Evolutionary conservation across 2,797 vertebrate species (phyloP).

Genomic region (Myotis myotis): DNA sequence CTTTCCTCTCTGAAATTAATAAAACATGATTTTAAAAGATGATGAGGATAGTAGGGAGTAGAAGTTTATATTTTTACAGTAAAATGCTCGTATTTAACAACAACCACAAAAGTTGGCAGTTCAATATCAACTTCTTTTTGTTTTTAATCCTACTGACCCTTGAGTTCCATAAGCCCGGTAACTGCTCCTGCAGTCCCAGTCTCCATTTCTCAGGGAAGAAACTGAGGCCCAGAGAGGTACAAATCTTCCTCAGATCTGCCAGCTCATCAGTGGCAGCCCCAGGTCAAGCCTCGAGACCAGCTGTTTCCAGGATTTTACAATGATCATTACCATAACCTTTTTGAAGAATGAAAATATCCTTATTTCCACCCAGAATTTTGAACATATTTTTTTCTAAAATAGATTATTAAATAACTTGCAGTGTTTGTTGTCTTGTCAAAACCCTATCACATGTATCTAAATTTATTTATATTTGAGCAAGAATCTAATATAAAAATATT

Average conservation of each 20-base stretch:
- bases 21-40: background rate
- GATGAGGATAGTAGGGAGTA: background rate
- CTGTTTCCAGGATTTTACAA: background rate
- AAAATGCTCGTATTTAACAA: background rate
- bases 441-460: background rate
- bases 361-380: background rate
- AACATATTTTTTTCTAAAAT: background rate
- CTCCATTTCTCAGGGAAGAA: background rate
- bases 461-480: constrained; percentile 33
- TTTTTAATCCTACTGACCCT: background rate
- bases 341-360: constrained; percentile 23
- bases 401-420: background rate
- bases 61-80: background rate
- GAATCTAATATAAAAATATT: constrained; percentile 30
- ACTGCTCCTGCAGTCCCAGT: background rate
- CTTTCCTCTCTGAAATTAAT: too few species aligned
- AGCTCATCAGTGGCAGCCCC: background rate
- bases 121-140: background rate
- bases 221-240: background rate
- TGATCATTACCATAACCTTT: background rate
- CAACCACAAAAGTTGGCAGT: background rate
- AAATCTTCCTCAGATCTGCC: background rate
- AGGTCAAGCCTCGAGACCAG: background rate
- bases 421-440: constrained; percentile 2
- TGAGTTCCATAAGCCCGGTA: background rate